Percentiles rank a stretch among this genome's conserved stretches.
Conservation (phyloP, 1,140 invertebrate species). For the Caerostris darwini region DNA sequence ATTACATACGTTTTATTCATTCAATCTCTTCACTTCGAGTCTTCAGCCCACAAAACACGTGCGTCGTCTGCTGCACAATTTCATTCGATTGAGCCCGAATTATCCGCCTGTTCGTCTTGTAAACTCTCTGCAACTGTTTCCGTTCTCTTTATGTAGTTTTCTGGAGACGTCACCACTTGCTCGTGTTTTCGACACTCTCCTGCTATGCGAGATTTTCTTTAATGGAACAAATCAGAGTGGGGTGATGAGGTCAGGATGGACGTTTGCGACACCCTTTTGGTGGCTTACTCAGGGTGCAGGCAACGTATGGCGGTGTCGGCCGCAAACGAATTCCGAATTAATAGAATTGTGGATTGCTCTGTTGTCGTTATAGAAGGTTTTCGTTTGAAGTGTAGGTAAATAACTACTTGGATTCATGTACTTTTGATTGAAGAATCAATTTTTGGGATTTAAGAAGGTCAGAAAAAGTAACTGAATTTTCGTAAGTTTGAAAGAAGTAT, state of each 20-base stretch:
- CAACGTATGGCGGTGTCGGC: not conserved
- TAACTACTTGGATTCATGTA: too few relatives aligned
- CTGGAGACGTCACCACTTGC: conserved; percentile 6
- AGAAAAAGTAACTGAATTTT: too few relatives aligned
- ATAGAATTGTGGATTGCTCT: too few relatives aligned
- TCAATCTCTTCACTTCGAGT: not conserved
- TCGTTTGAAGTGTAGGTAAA: too few relatives aligned
- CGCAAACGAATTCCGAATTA: too few relatives aligned
- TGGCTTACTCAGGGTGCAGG: not conserved
- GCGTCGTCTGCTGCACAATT: not conserved
- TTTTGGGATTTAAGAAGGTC: too few relatives aligned
- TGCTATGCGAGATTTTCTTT: not conserved
- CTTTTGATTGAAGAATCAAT: too few relatives aligned
- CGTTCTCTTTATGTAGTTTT: not conserved
- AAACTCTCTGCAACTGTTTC: not conserved
- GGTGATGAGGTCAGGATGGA: not conserved
- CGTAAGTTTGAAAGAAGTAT: too few relatives aligned
- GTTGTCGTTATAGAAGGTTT: too few relatives aligned
- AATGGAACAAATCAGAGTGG: conserved; percentile 8
- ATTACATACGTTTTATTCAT: not conserved
- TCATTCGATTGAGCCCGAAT: not conserved
- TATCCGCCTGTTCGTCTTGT: not conserved
- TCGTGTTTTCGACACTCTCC: not conserved
- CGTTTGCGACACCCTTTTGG: not conserved
- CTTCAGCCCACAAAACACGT: not conserved